Percentiles rank a stretch among this genome's conserved stretches.
Evolutionary conservation across 2,797 vertebrate genomes (phyloP).

Genomic region (Lerista edwardsae): DNA sequence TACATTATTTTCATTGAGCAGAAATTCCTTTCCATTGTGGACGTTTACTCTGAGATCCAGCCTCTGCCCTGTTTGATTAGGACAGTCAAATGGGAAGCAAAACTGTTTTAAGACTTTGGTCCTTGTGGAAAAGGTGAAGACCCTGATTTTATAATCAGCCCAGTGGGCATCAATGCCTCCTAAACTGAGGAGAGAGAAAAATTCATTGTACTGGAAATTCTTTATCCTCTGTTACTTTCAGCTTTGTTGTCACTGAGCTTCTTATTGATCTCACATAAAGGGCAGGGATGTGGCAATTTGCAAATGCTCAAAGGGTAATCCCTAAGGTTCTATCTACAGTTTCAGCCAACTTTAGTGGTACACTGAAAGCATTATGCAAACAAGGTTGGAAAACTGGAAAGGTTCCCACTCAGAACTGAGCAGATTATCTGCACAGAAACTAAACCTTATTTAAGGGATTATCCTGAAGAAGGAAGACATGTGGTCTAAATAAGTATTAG

Average conservation of each 20-base stretch:
- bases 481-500: neutral
- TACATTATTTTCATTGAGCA: neutral
- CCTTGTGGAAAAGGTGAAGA: slow-evolving; percentile 30
- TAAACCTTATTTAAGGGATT: neutral
- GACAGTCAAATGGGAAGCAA: neutral
- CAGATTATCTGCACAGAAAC: slow-evolving; percentile 12
- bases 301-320: slow-evolving; percentile 40
- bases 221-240: slow-evolving; percentile 36
- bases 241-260: slow-evolving; percentile 55
- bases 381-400: slow-evolving; percentile 47
- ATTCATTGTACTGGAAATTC: slow-evolving; percentile 49
- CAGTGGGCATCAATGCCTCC: neutral
- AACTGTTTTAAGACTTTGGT: neutral
- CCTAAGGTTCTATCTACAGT: slow-evolving; percentile 47
- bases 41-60: slow-evolving; percentile 15
- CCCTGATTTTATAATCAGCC: slow-evolving; percentile 10
- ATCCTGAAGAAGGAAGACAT: neutral
- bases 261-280: slow-evolving; percentile 53
- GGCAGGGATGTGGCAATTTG: slow-evolving; percentile 9
- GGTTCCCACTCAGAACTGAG: slow-evolving; percentile 31
- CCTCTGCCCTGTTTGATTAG: slow-evolving; percentile 7
- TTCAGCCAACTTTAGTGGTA: slow-evolving; percentile 63
- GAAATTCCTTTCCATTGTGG: neutral
- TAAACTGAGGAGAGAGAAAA: slow-evolving; percentile 18
- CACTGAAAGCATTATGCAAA: slow-evolving; percentile 46